Percentiles rank a stretch among this genome's conserved stretches.
phyloP scores from a whole-genome alignment of 1,140 invertebrate species.

The Bombus difficillimus region DNA sequence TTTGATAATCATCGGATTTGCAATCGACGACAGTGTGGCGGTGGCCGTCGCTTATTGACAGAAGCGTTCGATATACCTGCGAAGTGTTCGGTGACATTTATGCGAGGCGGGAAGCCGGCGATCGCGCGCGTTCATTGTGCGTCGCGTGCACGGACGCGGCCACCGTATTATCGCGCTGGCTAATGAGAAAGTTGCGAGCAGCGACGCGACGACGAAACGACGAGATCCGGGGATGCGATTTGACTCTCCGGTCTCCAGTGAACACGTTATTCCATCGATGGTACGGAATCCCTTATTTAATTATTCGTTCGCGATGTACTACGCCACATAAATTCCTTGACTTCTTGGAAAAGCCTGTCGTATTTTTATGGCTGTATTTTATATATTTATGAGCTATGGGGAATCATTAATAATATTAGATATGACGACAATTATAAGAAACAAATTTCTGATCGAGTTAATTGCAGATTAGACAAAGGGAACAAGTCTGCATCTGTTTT shows the following conservation, averaged over 20 bases:
- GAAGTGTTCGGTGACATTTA: constrained; percentile 79
- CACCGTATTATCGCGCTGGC: constrained; percentile 75
- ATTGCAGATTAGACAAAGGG: too few relatives aligned
- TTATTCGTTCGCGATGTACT: not conserved
- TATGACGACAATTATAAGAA: not conserved
- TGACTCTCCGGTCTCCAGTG: not conserved
- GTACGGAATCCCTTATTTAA: constrained; percentile 7
- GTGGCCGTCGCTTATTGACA: constrained; percentile 77
- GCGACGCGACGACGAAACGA: constrained; percentile 48
- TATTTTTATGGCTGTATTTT: not conserved
- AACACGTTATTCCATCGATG: too few relatives aligned
- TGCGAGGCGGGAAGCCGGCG: constrained; percentile 60
- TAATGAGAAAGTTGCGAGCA: constrained; percentile 80
- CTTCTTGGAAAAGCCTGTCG: not conserved
- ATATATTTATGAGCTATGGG: too few relatives aligned
- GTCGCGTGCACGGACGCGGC: constrained; percentile 34
- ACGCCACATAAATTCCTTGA: not conserved
- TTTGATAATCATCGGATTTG: constrained; percentile 80
- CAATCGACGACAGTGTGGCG: constrained; percentile 61
- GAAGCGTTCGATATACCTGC: constrained; percentile 77
- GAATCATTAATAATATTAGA: not conserved
- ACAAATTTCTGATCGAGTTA: too few relatives aligned
- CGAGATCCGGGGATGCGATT: constrained; percentile 50
- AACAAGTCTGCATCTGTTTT: too few relatives aligned
- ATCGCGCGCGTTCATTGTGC: constrained; percentile 16